Evolutionary conservation across 2,113 vertebrate species (phyloP).

Genomic region (Piliocolobus tephrosceles): DNA sequence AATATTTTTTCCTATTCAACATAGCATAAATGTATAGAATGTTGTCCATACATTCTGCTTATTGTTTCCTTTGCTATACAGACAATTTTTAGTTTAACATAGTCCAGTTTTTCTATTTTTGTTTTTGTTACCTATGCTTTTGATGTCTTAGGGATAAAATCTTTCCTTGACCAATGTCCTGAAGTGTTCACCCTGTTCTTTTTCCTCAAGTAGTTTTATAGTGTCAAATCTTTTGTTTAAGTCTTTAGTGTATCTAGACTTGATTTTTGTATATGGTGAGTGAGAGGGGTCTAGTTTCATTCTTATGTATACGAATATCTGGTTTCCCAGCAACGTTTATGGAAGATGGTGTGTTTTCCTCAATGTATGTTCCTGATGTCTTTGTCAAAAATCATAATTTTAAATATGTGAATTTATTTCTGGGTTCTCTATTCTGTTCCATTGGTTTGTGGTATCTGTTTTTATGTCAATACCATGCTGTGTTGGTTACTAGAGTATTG

Average conservation of each 20-base stretch:
- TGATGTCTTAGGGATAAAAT: neutral
- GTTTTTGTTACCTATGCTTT: neutral
- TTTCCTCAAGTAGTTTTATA: neutral
- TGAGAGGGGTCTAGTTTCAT: neutral
- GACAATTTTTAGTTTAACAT: neutral
- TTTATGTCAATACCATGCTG: neutral
- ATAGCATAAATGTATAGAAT: neutral
- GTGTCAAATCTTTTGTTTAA: neutral
- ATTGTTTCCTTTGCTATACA: neutral
- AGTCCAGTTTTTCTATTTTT: neutral
- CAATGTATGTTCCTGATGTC: neutral
- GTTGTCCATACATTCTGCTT: neutral
- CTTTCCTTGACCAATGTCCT: neutral
- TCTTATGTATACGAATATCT: neutral
- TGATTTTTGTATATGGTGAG: neutral
- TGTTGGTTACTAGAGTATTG: neutral
- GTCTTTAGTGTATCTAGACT: neutral
- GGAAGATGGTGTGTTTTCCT: neutral
- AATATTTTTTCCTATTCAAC: neutral
- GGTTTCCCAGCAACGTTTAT: neutral
- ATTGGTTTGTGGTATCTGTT: neutral
- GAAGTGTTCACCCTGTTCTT: neutral
- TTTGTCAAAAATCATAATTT: neutral
- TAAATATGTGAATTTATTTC: neutral
- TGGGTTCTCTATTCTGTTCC: neutral